These are phyloP conservation scores for Otolemur garnettii DNA, from an alignment of 2,113 vertebrate genomes.

Conservation along the genomic window DNA sequence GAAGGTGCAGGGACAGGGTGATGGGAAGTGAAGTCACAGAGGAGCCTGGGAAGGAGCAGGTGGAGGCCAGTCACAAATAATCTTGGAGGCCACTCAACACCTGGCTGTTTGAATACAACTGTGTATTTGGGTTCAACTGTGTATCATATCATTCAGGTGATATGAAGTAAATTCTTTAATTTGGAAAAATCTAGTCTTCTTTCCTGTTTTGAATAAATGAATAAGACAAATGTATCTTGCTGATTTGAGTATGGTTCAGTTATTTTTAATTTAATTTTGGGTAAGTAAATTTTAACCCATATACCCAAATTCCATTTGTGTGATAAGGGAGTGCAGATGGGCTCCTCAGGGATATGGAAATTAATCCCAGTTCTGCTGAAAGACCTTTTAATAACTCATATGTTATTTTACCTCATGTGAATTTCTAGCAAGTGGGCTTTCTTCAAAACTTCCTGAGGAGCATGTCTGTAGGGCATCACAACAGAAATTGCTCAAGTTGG, in stretches of 20 bases:
- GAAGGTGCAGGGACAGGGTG: not conserved
- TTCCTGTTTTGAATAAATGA: slow-evolving; percentile 67
- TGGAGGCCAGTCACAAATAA: not conserved
- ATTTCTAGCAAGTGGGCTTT: slow-evolving; percentile 83
- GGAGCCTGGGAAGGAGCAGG: not conserved
- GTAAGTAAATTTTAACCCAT: slow-evolving; percentile 85
- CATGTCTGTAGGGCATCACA: slow-evolving; percentile 78
- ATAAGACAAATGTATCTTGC: slow-evolving; percentile 57
- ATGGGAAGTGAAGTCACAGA: not conserved
- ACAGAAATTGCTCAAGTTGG: slow-evolving; percentile 35
- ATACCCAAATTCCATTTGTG: slow-evolving; percentile 84
- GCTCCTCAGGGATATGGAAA: slow-evolving; percentile 86
- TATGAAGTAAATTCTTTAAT: slow-evolving; percentile 67
- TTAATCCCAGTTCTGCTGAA: slow-evolving; percentile 84
- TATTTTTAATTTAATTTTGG: slow-evolving; percentile 85
- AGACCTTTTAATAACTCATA: slow-evolving; percentile 88
- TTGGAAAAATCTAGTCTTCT: slow-evolving; percentile 70
- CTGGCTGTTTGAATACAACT: not conserved
- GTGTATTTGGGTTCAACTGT: not conserved
- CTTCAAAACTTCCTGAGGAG: slow-evolving; percentile 81
- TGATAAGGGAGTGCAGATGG: slow-evolving; percentile 81
- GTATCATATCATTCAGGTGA: slow-evolving; percentile 1
- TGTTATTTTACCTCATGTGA: slow-evolving; percentile 83
- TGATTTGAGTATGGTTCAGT: slow-evolving; percentile 71
- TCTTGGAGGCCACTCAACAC: not conserved